Evolutionary conservation across 2,888 invertebrate genomes (phyloP).

Genomic region (Endotricha flammealis): DNA sequence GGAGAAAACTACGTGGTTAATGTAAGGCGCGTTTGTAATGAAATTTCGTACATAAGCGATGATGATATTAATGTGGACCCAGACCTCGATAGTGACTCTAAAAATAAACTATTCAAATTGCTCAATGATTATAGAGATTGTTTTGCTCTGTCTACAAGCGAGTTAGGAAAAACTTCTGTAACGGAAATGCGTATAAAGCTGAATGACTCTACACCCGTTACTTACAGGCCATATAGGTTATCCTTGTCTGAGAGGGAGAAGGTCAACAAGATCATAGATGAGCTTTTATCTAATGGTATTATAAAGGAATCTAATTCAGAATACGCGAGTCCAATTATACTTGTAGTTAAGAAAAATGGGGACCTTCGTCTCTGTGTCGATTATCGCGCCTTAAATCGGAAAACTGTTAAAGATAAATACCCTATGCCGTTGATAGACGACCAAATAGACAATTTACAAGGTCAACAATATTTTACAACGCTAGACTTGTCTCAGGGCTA

Average conservation of each 20-base stretch:
- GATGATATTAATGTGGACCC: no score
- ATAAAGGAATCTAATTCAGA: constrained; percentile 18
- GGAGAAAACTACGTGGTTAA: no score
- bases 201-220: no score
- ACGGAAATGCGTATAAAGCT: no score
- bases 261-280: constrained; percentile 10
- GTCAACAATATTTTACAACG: constrained; percentile 1
- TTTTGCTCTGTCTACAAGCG: background rate
- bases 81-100: no score
- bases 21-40: no score
- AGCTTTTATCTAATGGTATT: constrained; percentile 15
- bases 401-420: constrained; percentile 11
- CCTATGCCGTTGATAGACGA: constrained; percentile 9
- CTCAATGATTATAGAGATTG: no score
- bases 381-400: constrained; percentile 23
- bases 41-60: no score
- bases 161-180: no score
- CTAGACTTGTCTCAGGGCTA: constrained; percentile 19
- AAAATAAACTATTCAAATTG: no score
- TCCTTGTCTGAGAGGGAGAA: constrained; percentile 8
- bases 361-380: constrained; percentile 20
- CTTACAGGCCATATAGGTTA: constrained; percentile 17
- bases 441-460: constrained; percentile 25
- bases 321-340: constrained; percentile 19
- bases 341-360: constrained; percentile 17